A percentile compares a stretch with the other conserved stretches of the same genome.
Evolutionary conservation across 2,888 invertebrate species (phyloP).

Genomic region (Melipona beecheii): DNA sequence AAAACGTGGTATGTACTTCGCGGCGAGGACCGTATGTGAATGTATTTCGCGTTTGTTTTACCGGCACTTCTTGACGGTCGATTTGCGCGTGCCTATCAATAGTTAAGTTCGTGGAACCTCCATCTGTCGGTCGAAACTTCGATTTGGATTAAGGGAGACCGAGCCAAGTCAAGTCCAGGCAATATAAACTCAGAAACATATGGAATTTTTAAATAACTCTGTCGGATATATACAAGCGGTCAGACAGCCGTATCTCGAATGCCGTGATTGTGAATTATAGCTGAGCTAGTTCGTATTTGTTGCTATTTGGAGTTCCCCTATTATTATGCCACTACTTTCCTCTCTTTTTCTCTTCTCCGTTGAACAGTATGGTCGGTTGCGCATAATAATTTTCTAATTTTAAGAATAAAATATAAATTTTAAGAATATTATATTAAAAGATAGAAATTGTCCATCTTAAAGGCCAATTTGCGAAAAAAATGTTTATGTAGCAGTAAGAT

Average conservation of each 20-base stretch:
- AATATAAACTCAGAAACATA: neutral
- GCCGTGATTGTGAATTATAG: neutral
- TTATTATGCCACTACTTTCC: neutral
- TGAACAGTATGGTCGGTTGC: neutral
- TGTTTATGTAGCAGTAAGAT: neutral
- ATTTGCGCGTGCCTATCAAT: constrained; percentile 57
- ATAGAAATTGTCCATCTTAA: no score
- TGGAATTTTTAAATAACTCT: constrained; percentile 10
- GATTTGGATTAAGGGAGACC: neutral
- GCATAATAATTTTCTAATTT: neutral
- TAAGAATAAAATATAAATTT: no score
- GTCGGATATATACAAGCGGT: neutral
- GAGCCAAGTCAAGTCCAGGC: neutral
- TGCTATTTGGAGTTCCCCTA: constrained; percentile 13
- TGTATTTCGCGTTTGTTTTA: constrained; percentile 53
- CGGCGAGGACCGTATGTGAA: constrained; percentile 26
- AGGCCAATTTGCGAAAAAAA: neutral
- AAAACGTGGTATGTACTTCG: constrained; percentile 18
- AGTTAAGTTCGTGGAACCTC: constrained; percentile 49
- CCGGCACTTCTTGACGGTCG: constrained; percentile 61
- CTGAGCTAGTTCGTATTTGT: neutral
- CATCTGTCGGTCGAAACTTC: constrained; percentile 42
- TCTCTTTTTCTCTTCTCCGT: neutral
- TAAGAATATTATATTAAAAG: no score
- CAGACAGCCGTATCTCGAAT: constrained; percentile 11